Conservation (phyloP, 2,797 vertebrate species). For the Scleropages formosus region DNA sequence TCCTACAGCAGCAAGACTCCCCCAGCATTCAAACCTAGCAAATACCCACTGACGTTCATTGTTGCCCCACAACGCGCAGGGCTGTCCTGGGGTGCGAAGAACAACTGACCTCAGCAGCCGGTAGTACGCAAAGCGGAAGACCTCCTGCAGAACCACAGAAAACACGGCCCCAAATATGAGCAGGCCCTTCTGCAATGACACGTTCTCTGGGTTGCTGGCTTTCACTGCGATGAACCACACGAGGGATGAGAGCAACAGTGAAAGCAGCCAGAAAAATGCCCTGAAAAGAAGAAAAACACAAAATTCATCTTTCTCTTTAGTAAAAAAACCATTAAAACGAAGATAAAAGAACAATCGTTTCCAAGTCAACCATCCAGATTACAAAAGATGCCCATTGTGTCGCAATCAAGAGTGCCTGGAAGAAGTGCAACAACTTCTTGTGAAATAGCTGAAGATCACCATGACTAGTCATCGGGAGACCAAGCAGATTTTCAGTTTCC, state of each 20-base stretch:
- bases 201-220: conserved; percentile 55
- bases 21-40: not conserved
- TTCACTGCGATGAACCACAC: conserved; percentile 71
- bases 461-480: too few relatives aligned
- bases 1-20: not conserved
- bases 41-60: not conserved
- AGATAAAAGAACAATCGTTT: not conserved
- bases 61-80: too few relatives aligned
- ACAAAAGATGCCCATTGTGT: too few relatives aligned
- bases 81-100: too few relatives aligned
- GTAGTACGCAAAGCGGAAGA: conserved; percentile 73
- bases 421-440: too few relatives aligned
- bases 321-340: not conserved
- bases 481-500: too few relatives aligned
- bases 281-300: conserved; percentile 42
- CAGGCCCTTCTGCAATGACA: conserved; percentile 58
- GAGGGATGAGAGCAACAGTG: conserved; percentile 69
- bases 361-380: too few relatives aligned
- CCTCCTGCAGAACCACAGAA: conserved; percentile 71
- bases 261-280: conserved; percentile 75
- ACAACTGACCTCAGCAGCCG: conserved; percentile 65
- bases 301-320: not conserved
- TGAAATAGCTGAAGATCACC: too few relatives aligned
- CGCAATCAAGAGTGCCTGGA: too few relatives aligned
- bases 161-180: conserved; percentile 69